Percentiles rank a stretch among this genome's conserved stretches.
These are phyloP conservation scores for Hydrochoerus hydrochaeris DNA, from an alignment of 2,113 vertebrate genomes.

Conservation along the genomic window DNA sequence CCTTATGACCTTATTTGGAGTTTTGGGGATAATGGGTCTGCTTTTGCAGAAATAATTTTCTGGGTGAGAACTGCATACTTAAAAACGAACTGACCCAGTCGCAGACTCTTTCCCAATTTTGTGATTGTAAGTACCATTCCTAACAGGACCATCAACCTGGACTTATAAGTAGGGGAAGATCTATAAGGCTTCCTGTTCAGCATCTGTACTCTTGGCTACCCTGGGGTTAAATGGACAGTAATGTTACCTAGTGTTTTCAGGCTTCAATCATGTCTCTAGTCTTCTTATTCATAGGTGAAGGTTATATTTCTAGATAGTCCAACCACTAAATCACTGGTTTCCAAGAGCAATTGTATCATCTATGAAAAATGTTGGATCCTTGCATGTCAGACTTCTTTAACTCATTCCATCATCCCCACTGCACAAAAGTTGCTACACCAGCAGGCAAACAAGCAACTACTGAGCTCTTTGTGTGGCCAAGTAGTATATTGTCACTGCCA, in stretches of 20 bases:
- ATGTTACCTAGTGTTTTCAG: constrained; percentile 30
- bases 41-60: constrained; percentile 20
- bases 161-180: not conserved
- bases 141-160: not conserved
- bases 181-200: not conserved
- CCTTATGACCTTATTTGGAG: not conserved
- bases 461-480: constrained; percentile 8
- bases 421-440: not conserved
- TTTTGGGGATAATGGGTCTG: not conserved
- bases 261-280: constrained; percentile 63
- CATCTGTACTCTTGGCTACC: not conserved
- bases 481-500: not conserved
- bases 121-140: not conserved
- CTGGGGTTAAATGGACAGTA: not conserved
- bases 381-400: not conserved
- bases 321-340: constrained; percentile 51
- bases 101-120: not conserved
- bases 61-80: not conserved
- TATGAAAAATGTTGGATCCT: not conserved
- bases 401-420: not conserved
- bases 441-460: not conserved
- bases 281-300: constrained; percentile 68
- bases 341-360: constrained; percentile 17
- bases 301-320: constrained; percentile 54
- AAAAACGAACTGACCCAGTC: not conserved